Base-by-base conservation (phyloP, 2,113 vertebrate species). In the Nycticorax nycticorax region DNA sequence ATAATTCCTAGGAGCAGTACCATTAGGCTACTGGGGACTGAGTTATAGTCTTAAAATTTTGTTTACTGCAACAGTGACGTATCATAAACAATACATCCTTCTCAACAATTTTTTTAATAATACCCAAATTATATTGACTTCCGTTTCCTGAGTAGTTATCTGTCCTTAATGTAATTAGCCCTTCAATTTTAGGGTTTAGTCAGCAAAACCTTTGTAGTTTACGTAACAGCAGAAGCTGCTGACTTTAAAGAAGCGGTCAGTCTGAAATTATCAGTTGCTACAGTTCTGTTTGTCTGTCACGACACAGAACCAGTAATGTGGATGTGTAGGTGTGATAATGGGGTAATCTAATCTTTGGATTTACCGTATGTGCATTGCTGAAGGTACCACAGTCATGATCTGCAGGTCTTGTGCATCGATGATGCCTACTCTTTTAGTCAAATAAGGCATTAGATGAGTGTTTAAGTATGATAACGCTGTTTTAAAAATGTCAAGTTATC, bases 281-380 rank as follows among this genome's bases (percentile, higher is more conserved):
- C 21, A 55, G 20, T 64, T 85, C 20, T 81, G 26, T 71, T 71
- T 87, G 32, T 45, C 67, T 86, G 15, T 48, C 50, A 23, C 1
- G 3, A 63, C 30, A 35, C 11, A 53, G 33, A 67, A 35, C 26
- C 28, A 10, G 1, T 50, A 56, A 37, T 0, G 0, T 55, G 30
- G 32, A 50, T 60, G 32, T 41, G 41, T 60, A 41, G 55, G 30
- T 84, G 26, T 23, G 24, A 30, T 71, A 27, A 63, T 11, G 26
- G 39, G 28, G 6, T 67, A 21, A n/a, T 55, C 18, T 41, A 10
- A 50, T 79, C 14, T 59, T 59, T 71, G 32, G 20, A 10, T 82
- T 92, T 72, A 52, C 28, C 3, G 0, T 43, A 59, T 12, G 9
- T 53, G 66, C 17, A 15, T 27, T 71, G 59, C 12, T 15, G 63